Base-by-base conservation (phyloP, 1,140 invertebrate species). In the Melitaea cinxia region DNA sequence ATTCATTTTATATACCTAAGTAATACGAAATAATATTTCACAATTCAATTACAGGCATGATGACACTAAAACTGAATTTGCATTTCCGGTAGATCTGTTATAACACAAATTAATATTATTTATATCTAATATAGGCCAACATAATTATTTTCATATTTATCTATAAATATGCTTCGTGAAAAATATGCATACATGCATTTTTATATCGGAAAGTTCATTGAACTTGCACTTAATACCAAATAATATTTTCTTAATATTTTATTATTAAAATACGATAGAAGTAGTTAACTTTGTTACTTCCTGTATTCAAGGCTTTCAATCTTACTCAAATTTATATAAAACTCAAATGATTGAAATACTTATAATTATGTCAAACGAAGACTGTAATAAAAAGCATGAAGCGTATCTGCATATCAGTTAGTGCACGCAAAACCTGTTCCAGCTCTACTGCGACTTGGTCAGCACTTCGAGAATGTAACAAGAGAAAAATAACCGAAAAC, bases 391-490 rank as follows among this genome's bases (percentile, higher is more conserved):
- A 33, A 37, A 47, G n/a, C 17, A 33, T 26, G 45, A 57, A 42
- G 14, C 10, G n/a, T 42, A 37, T 57, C 23, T 57, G 12, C 15
- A 42, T 56, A 39, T 56, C 21, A 42, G 24, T 55, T 45, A 39
- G 37, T 35, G 9, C 15, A 45, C 23, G 53, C 24, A 35, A 78
- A 87, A 85, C 84, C 79, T 63, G 82, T 87, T 85, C 33, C 39
- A 61, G 72, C 69, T 42, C 37, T 67, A 72, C 64, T 61, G 73
- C 60, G 64, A 75, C 72, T 68, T 68, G 75, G 77, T 78, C 81
- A 79, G 78, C 81, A 80, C 71, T 79, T 68, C 67, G 56, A 65
- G 81, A 83, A 83, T 84, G 82, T 76, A 86, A 82, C 70, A 82
- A 75, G 70, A 82, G 71, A 81, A 77, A 75, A 75, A 72, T 75